A percentile compares a stretch with the other conserved stretches of the same genome.
Evolutionary conservation across 2,888 invertebrate genomes (phyloP).

Genomic region (Chironomus tentans): DNA sequence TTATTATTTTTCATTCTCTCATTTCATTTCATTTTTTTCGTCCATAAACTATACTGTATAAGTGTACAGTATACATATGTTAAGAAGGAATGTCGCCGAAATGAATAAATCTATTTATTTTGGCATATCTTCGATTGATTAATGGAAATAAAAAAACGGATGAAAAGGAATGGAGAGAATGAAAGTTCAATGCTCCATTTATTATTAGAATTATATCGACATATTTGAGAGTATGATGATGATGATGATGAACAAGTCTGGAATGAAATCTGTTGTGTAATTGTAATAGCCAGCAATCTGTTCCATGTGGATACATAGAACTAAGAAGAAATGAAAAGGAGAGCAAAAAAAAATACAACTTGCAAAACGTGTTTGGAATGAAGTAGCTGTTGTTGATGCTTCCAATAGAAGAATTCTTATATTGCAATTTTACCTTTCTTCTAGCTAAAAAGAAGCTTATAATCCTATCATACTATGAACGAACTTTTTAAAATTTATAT

Average conservation of each 20-base stretch:
- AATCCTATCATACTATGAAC: no score
- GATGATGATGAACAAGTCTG: neutral
- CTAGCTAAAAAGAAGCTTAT: no score
- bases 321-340: neutral
- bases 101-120: constrained; percentile 1
- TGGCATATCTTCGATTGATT: constrained; percentile 5
- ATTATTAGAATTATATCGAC: neutral
- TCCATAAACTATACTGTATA: neutral
- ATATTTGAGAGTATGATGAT: neutral
- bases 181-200: constrained; percentile 4
- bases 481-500: no score
- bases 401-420: neutral
- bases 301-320: neutral
- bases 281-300: neutral
- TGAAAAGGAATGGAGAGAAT: neutral
- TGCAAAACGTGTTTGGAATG: constrained; percentile 6
- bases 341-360: neutral
- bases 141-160: neutral
- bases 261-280: neutral
- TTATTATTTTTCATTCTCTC: no score
- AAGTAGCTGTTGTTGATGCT: neutral
- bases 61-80: neutral
- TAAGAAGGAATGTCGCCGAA: neutral
- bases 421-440: neutral
- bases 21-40: neutral